Percentiles rank a stretch among this genome's conserved stretches.
Conservation (phyloP, 2,888 invertebrate species). For the Adela reaumurella region DNA sequence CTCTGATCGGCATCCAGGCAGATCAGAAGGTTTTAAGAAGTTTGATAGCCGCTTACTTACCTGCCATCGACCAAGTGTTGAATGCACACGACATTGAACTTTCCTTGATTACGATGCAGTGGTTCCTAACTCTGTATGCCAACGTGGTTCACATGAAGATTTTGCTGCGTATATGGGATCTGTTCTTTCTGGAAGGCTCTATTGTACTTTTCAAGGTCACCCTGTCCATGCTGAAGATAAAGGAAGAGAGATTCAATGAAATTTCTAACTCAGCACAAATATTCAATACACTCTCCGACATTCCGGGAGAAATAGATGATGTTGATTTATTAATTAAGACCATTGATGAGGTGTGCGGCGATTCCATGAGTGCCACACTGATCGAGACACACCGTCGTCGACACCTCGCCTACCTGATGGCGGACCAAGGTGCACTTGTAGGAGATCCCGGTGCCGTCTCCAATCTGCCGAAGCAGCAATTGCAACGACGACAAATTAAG, state of each 20-base stretch:
- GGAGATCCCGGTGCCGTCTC: slow-evolving; percentile 86
- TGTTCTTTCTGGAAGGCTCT: slow-evolving; percentile 95
- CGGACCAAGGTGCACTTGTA: slow-evolving; percentile 90
- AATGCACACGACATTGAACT: slow-evolving; percentile 93
- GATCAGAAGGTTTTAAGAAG: slow-evolving; percentile 95
- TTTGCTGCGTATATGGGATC: slow-evolving; percentile 90
- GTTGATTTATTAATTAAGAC: slow-evolving; percentile 83
- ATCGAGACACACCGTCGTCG: slow-evolving; percentile 87
- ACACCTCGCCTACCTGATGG: slow-evolving; percentile 94
- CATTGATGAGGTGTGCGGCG: slow-evolving; percentile 65
- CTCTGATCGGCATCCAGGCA: slow-evolving; percentile 89
- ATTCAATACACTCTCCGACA: slow-evolving; percentile 94
- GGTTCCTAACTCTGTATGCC: slow-evolving; percentile 96
- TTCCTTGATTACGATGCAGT: slow-evolving; percentile 92
- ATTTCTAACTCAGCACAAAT: slow-evolving; percentile 96
- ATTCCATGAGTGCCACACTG: slow-evolving; percentile 77
- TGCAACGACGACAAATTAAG: slow-evolving; percentile 82
- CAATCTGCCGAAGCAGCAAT: slow-evolving; percentile 91
- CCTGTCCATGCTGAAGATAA: slow-evolving; percentile 89
- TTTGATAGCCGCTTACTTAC: slow-evolving; percentile 83
- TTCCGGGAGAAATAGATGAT: slow-evolving; percentile 91
- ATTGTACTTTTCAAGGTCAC: slow-evolving; percentile 92
- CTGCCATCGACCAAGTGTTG: slow-evolving; percentile 85
- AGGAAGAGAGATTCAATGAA: slow-evolving; percentile 67
- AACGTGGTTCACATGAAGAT: slow-evolving; percentile 96